phyloP scores from a whole-genome alignment of 2,888 invertebrate species.

The Tiliacea aurago region DNA sequence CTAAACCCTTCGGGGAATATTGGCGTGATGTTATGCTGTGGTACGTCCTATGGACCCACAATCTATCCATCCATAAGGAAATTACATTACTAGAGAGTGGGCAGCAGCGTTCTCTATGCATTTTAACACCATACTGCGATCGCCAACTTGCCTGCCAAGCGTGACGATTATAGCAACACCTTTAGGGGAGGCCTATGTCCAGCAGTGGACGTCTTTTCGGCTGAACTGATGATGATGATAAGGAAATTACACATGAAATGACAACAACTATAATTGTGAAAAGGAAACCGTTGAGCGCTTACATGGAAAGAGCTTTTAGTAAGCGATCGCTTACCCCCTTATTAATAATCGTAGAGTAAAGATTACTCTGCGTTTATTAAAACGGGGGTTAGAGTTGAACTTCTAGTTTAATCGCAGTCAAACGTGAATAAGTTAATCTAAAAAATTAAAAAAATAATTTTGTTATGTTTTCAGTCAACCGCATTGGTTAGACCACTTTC shows the following conservation, averaged over 20 bases:
- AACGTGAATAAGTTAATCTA: neutral
- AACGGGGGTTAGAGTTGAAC: neutral
- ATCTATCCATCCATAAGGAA: too few relatives aligned
- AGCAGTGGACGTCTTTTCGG: too few relatives aligned
- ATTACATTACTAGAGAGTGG: too few relatives aligned
- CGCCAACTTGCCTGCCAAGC: too few relatives aligned
- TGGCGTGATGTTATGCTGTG: neutral
- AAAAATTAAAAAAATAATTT: neutral
- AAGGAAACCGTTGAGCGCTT: neutral
- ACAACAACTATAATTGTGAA: neutral
- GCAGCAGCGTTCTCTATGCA: too few relatives aligned
- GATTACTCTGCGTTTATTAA: neutral
- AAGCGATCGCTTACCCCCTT: neutral
- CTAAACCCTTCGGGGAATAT: neutral
- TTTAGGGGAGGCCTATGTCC: too few relatives aligned
- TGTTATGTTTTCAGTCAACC: constrained; percentile 91
- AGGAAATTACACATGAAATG: neutral
- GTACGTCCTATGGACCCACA: neutral
- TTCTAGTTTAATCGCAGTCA: neutral
- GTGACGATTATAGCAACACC: too few relatives aligned
- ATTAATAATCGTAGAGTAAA: too few relatives aligned
- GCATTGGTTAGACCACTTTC: constrained; percentile 97
- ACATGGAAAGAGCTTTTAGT: neutral
- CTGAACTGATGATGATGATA: too few relatives aligned
- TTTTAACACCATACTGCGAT: too few relatives aligned